A percentile compares a stretch with the other conserved stretches of the same genome.
phyloP scores from a whole-genome alignment of 2,888 invertebrate genomes.

The Arge pagana region DNA sequence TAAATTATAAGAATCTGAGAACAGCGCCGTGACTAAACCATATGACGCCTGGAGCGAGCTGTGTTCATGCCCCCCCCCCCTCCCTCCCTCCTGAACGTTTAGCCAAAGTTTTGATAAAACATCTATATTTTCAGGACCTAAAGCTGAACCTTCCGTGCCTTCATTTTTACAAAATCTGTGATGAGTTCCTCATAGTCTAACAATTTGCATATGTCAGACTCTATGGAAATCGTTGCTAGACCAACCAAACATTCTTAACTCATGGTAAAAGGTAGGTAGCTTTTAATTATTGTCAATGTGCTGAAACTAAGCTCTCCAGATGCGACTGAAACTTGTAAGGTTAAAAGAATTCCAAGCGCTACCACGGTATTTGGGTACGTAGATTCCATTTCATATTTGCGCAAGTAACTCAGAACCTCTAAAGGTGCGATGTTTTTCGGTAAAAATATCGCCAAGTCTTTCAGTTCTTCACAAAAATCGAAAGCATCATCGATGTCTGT shows the following conservation, averaged over 20 bases:
- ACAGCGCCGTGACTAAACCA: background rate
- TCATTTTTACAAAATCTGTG: conserved; percentile 37
- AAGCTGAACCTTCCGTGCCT: conserved; percentile 33
- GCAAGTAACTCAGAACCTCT: background rate
- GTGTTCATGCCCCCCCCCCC: background rate
- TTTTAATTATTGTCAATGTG: conserved; percentile 30
- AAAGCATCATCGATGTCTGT: conserved; percentile 27
- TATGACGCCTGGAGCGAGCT: background rate
- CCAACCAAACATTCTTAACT: conserved; percentile 25
- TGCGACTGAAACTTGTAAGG: conserved; percentile 29
- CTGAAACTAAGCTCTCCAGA: conserved; percentile 27
- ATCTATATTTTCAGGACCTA: background rate
- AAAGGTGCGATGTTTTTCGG: background rate
- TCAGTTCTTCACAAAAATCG: background rate
- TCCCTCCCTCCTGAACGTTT: background rate
- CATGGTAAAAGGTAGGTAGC: conserved; percentile 27
- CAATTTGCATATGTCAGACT: conserved; percentile 39
- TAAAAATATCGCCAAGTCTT: background rate
- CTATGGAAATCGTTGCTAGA: conserved; percentile 35
- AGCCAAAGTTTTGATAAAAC: background rate
- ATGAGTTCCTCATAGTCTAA: conserved; percentile 36
- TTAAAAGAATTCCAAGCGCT: conserved; percentile 25
- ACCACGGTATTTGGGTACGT: conserved; percentile 23
- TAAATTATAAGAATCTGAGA: too few species aligned
- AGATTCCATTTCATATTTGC: background rate